phyloP scores from a whole-genome alignment of 1,140 invertebrate genomes.

The Diploscapter pachys region DNA sequence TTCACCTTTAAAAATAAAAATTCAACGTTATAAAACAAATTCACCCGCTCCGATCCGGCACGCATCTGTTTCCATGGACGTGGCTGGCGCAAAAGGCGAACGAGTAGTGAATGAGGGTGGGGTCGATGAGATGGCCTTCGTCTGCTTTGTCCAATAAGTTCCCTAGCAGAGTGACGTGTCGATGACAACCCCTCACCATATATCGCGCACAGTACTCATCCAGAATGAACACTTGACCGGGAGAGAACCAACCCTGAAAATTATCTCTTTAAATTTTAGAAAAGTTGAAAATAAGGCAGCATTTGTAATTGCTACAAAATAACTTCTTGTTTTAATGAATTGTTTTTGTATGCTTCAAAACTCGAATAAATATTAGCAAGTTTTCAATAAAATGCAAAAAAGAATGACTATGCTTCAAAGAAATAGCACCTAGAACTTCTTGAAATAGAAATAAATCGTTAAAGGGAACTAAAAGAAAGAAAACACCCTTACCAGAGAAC shows the following conservation, averaged over 20 bases:
- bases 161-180: constrained; percentile 90
- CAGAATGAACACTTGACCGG: constrained; percentile 93
- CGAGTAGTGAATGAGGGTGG: constrained; percentile 94
- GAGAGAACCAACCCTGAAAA: constrained; percentile 92
- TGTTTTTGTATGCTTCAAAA: no score
- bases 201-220: constrained; percentile 98
- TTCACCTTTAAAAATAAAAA: background rate
- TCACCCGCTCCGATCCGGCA: constrained; percentile 4
- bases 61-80: constrained; percentile 89
- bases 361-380: background rate
- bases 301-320: no score
- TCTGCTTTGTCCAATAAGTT: constrained; percentile 92
- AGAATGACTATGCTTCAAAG: no score
- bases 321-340: no score
- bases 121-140: constrained; percentile 90
- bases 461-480: background rate
- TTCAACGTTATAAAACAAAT: background rate
- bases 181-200: constrained; percentile 90
- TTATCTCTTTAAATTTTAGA: background rate
- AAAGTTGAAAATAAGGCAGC: no score
- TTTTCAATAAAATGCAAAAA: background rate
- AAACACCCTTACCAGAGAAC: constrained; percentile 75
- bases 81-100: constrained; percentile 98
- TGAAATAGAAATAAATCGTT: background rate
- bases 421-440: no score